These are phyloP conservation scores for Karalla daura DNA, from an alignment of 2,797 vertebrate genomes.

Conservation along the genomic window DNA sequence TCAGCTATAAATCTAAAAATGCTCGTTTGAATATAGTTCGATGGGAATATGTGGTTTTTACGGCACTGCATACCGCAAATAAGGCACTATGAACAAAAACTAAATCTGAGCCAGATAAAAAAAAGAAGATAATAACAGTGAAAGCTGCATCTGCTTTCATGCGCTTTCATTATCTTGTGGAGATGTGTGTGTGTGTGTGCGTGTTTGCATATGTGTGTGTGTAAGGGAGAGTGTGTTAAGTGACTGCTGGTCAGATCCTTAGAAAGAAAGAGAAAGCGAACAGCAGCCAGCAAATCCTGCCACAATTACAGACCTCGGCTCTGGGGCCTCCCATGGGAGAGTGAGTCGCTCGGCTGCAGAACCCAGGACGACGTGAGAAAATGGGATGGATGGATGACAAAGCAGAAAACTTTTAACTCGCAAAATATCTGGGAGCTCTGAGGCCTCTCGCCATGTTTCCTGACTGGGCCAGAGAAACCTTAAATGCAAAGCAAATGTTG, in stretches of 20 bases:
- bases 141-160: conserved; percentile 1
- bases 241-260: conserved; percentile 44
- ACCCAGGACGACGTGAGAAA: conserved; percentile 31
- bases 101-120: conserved; percentile 15
- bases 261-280: conserved; percentile 45
- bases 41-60: conserved; percentile 8
- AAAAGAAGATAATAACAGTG: conserved; percentile 33
- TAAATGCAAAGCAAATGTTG: neutral
- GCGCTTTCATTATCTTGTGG: neutral
- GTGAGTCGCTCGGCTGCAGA: conserved; percentile 20
- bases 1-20: conserved; percentile 37
- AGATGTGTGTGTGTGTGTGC: neutral
- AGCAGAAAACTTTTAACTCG: conserved; percentile 3
- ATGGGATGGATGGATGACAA: conserved; percentile 17
- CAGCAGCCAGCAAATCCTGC: conserved; percentile 57
- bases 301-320: conserved; percentile 66
- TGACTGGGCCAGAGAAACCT: neutral
- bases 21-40: conserved; percentile 34
- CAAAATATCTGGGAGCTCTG: neutral
- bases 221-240: conserved; percentile 31
- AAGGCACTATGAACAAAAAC: conserved; percentile 6
- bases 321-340: conserved; percentile 36
- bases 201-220: conserved; percentile 14
- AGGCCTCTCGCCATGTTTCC: neutral
- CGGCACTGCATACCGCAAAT: conserved; percentile 9